A percentile compares a stretch with the other conserved stretches of the same genome.
phyloP scores from a whole-genome alignment of 2,888 invertebrate genomes.

The Cyrtodaria siliqua region DNA sequence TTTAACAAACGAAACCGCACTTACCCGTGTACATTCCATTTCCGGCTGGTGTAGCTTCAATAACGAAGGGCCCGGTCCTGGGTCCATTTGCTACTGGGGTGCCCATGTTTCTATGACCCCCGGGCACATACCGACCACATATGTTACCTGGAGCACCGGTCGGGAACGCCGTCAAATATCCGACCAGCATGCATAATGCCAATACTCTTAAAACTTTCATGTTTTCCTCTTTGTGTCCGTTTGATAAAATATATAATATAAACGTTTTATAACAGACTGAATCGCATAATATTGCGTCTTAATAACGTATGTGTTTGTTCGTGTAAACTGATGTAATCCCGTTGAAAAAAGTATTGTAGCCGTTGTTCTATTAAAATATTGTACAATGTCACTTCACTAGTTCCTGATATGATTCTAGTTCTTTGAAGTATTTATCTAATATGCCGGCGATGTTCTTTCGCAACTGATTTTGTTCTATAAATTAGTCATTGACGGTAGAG shows the following conservation, averaged over 20 bases:
- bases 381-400: background rate
- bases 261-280: too few relatives aligned
- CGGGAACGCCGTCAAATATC: slow-evolving; percentile 33
- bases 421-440: background rate
- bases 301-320: too few relatives aligned
- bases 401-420: background rate
- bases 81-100: slow-evolving; percentile 49
- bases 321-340: too few relatives aligned
- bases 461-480: too few relatives aligned
- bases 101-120: slow-evolving; percentile 49
- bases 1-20: too few relatives aligned
- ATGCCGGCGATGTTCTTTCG: too few relatives aligned
- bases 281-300: too few relatives aligned
- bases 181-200: slow-evolving; percentile 11
- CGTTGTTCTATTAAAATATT: background rate
- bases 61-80: slow-evolving; percentile 37
- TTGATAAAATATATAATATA: too few relatives aligned
- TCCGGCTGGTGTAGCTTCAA: slow-evolving; percentile 27
- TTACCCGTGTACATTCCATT: slow-evolving; percentile 47
- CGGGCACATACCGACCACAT: slow-evolving; percentile 55
- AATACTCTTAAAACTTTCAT: slow-evolving; percentile 6
- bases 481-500: slow-evolving; percentile 15
- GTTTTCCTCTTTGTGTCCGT: too few relatives aligned
- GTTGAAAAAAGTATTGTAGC: too few relatives aligned
- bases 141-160: slow-evolving; percentile 53